Evolutionary conservation across 1,140 invertebrate species (phyloP).

Genomic region (Trypoxylus dichotomus): DNA sequence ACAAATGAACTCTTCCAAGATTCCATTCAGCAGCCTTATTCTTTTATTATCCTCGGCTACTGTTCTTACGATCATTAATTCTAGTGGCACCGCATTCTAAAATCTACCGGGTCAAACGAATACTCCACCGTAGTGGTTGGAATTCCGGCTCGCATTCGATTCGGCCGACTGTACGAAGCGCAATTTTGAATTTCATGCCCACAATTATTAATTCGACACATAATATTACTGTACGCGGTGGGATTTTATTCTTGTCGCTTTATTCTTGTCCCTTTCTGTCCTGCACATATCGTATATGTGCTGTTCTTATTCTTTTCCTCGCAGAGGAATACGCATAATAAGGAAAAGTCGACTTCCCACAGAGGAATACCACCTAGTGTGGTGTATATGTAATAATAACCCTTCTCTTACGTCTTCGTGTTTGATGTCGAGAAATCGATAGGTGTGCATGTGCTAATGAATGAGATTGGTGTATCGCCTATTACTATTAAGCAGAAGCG

Average conservation of each 20-base stretch:
- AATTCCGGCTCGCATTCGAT: background rate
- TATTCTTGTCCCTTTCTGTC: background rate
- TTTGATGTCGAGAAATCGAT: slow-evolving; percentile 6
- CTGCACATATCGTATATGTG: background rate
- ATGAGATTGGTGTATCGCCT: background rate
- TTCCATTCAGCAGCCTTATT: slow-evolving; percentile 39
- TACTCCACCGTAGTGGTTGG: background rate
- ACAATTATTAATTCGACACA: slow-evolving; percentile 50
- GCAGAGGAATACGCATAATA: background rate
- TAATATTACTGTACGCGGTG: slow-evolving; percentile 40
- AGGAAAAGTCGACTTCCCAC: slow-evolving; percentile 34
- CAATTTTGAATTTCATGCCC: slow-evolving; percentile 50
- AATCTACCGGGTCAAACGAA: background rate
- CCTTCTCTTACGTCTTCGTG: background rate
- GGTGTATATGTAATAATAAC: background rate
- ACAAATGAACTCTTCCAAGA: slow-evolving; percentile 25
- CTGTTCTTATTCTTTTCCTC: background rate
- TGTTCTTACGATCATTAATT: slow-evolving; percentile 43
- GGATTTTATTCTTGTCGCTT: background rate
- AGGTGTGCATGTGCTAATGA: background rate
- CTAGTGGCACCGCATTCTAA: background rate
- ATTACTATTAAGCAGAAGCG: background rate
- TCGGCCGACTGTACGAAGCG: slow-evolving; percentile 34
- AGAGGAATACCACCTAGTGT: background rate
- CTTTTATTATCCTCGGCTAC: slow-evolving; percentile 37